Base-by-base conservation (phyloP, 2,113 vertebrate species). In the Plestiodon gilberti region DNA sequence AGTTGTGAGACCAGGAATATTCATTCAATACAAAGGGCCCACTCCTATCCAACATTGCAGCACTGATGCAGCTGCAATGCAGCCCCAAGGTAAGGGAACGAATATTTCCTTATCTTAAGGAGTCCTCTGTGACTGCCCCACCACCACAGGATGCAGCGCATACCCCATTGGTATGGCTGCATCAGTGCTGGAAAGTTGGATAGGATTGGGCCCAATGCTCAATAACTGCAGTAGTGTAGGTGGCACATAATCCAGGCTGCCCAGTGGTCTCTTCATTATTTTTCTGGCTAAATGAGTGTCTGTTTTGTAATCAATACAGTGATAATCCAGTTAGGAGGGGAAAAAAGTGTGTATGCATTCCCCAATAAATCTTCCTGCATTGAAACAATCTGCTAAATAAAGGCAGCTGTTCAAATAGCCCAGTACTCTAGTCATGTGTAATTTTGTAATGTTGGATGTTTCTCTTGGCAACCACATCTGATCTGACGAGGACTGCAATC, bases 371-470 rank as follows among this genome's bases (percentile, higher is more conserved):
- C 71, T 20, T 57, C 52, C 9, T 55, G 70, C 40, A 75, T n/a
- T 65, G 57, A 74, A 74, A 81, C 69, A 81, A 65, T 64, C 69
- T 52, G 57, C 40, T 74, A 81, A 52, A 75, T 75, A 75, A 81
- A 81, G 79, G 78, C 85, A 87, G 85, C 78, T 87, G 85, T 87
- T 87, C n/a, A 87, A 87, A 89, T 28, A 78, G 62, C 25, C n/a
- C 33, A 78, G 30, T 80, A 35, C 67, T 81, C 64, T 23, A 75
- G 74, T 33, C 78, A 1, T 33, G 23, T 64, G 85, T 83, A 59
- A 6, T 80, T 77, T 30, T 88, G 30, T 65, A 86, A 73, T 80
- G 64, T 23, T 35, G 52, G 90, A 33, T 83, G 81, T 69, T 83
- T 78, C 11, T 78, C 40, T 89, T 59, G 22, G 20, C 79, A 92